These are phyloP conservation scores for Microctonus hyperodae DNA, from an alignment of 2,888 invertebrate species.

Conservation along the genomic window DNA sequence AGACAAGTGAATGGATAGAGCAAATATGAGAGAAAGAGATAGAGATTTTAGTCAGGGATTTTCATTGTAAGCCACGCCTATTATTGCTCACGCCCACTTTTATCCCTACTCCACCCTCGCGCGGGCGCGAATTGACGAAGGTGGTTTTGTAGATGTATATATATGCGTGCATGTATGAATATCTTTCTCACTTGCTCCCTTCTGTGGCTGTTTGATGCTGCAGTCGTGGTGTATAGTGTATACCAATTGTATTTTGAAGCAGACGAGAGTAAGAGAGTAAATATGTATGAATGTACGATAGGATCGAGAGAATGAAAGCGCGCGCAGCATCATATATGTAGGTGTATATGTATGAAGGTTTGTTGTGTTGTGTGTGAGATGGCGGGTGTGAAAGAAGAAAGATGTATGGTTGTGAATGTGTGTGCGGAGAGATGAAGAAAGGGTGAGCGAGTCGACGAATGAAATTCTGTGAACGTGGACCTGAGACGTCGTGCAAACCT, in stretches of 20 bases:
- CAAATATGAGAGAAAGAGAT: conserved; percentile 29
- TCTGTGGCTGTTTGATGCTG: not conserved
- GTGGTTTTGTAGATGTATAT: not conserved
- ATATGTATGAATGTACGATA: no score
- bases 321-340: no score
- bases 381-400: conserved; percentile 8
- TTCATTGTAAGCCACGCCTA: conserved; percentile 54
- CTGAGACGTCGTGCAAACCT: conserved; percentile 23
- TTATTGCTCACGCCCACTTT: conserved; percentile 36
- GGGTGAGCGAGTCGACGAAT: not conserved
- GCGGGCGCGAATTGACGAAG: not conserved
- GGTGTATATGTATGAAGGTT: no score
- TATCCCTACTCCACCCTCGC: conserved; percentile 41
- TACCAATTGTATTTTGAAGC: conserved; percentile 1
- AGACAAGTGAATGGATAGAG: conserved; percentile 18
- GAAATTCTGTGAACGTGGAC: conserved; percentile 6
- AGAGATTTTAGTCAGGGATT: conserved; percentile 52
- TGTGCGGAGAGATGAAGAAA: not conserved
- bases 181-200: conserved; percentile 21
- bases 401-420: no score
- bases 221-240: not conserved
- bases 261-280: no score
- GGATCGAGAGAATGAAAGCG: no score
- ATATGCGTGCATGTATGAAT: not conserved
- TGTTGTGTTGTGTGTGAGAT: not conserved